Evolutionary conservation across 2,113 vertebrate species (phyloP).

Genomic region (Calyptomena viridis): DNA sequence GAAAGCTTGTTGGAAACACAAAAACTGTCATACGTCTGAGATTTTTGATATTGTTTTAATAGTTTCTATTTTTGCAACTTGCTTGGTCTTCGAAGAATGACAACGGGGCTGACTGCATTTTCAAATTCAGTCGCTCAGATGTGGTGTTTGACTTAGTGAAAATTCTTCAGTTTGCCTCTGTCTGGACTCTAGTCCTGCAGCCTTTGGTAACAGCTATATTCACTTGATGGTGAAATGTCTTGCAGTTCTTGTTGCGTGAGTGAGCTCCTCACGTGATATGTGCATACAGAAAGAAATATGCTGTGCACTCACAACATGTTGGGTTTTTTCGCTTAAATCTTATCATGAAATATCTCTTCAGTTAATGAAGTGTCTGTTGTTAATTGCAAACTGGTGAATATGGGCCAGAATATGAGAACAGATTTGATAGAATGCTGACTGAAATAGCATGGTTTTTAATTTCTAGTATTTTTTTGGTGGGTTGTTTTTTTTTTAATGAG

Average conservation of each 20-base stretch:
- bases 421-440: background rate
- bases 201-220: background rate
- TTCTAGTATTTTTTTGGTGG: background rate
- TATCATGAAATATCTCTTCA: background rate
- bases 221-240: background rate
- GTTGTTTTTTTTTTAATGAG: background rate
- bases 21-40: background rate
- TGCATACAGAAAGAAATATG: background rate
- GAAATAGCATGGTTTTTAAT: background rate
- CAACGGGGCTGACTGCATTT: background rate
- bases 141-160: background rate
- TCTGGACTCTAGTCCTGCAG: background rate
- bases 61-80: background rate
- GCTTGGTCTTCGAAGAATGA: background rate
- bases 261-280: background rate
- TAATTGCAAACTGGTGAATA: background rate
- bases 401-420: background rate
- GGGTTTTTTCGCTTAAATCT: background rate
- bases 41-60: background rate
- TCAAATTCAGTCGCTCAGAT: background rate
- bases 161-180: background rate
- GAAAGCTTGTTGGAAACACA: background rate
- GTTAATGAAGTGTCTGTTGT: background rate
- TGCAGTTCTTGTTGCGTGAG: background rate
- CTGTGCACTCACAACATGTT: background rate